phyloP scores from a whole-genome alignment of 2,888 invertebrate species.

The Neuroscelio doddi region DNA sequence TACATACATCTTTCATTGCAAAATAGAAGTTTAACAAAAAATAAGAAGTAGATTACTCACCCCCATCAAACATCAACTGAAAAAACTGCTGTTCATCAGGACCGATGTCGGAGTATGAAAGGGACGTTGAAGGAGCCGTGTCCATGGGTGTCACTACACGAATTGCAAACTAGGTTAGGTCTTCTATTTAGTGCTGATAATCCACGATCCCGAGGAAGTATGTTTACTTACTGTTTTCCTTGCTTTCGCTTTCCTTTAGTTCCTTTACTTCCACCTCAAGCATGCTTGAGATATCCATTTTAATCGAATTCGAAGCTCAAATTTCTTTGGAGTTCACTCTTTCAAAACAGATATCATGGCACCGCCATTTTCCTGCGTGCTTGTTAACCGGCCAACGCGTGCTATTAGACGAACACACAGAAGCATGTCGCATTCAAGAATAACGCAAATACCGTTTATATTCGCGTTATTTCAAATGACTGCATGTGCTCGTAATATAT shows the following conservation, averaged over 20 bases:
- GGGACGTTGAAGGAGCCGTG: constrained; percentile 17
- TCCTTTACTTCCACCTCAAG: constrained; percentile 68
- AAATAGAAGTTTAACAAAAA: neutral
- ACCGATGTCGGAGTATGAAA: constrained; percentile 41
- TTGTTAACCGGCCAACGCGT: constrained; percentile 2
- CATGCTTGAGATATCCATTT: constrained; percentile 67
- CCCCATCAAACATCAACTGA: constrained; percentile 61
- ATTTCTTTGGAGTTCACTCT: constrained; percentile 19
- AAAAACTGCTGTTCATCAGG: constrained; percentile 62
- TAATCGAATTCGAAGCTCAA: constrained; percentile 6
- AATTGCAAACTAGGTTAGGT: constrained; percentile 43
- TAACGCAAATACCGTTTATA: neutral
- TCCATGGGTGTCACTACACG: constrained; percentile 43
- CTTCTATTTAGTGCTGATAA: neutral
- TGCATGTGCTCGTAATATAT: neutral
- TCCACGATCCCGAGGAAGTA: neutral
- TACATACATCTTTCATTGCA: neutral
- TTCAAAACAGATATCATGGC: constrained; percentile 53
- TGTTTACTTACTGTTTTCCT: constrained; percentile 59
- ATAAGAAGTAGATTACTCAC: constrained; percentile 49
- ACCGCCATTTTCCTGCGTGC: constrained; percentile 55
- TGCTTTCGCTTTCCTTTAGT: constrained; percentile 54
- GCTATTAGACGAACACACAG: neutral
- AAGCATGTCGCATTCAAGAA: neutral
- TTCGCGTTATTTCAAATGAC: neutral